These are phyloP conservation scores for Gortyna flavago DNA, from an alignment of 2,888 invertebrate species.

Conservation along the genomic window DNA sequence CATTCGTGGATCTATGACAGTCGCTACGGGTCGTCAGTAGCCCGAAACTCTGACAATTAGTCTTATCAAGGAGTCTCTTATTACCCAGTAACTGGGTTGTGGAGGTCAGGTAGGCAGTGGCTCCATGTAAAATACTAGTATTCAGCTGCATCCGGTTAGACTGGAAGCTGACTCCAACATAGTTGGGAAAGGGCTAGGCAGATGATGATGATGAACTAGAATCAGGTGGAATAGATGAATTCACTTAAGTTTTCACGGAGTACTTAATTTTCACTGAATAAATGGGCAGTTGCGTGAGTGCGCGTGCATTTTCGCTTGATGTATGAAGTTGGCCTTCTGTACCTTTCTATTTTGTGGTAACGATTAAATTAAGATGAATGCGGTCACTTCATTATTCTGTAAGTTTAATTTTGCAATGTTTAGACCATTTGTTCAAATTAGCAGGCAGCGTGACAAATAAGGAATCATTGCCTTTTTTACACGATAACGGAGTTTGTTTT, in stretches of 20 bases:
- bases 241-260: not conserved
- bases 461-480: slow-evolving; percentile 75
- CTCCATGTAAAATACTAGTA: too few species aligned
- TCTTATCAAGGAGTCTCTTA: too few species aligned
- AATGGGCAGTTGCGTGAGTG: too few species aligned
- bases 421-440: slow-evolving; percentile 86
- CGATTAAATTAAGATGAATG: slow-evolving; percentile 87
- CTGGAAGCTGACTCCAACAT: too few species aligned
- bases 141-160: too few species aligned
- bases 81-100: too few species aligned
- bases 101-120: too few species aligned
- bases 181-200: too few species aligned
- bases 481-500: slow-evolving; percentile 36
- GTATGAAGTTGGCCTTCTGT: not conserved
- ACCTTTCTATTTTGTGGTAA: slow-evolving; percentile 52
- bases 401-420: slow-evolving; percentile 86
- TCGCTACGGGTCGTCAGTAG: too few species aligned
- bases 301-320: not conserved
- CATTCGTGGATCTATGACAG: too few species aligned
- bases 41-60: too few species aligned
- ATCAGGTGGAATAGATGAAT: not conserved
- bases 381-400: slow-evolving; percentile 84
- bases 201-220: too few species aligned
- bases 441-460: slow-evolving; percentile 80
- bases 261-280: not conserved